Conservation (phyloP, 2,113 vertebrate genomes). For the Chloropsis hardwickii region DNA sequence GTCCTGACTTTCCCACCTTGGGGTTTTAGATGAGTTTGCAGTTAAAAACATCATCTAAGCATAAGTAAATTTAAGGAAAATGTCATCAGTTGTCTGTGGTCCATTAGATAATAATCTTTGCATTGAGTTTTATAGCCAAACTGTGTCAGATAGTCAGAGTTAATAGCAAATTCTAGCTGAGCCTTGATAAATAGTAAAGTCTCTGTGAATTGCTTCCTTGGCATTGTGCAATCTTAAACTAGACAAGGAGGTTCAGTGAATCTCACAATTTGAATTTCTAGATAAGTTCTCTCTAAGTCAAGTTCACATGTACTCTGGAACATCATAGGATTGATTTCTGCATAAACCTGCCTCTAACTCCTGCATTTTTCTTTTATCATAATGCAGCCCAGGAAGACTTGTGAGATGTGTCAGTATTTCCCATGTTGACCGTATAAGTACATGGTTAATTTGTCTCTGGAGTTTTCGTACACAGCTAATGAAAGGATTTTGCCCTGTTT, state of each 20-base stretch:
- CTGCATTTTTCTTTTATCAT: neutral
- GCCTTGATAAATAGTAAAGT: neutral
- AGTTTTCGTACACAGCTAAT: neutral
- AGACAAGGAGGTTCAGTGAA: neutral
- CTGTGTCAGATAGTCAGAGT: neutral
- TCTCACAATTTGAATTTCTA: neutral
- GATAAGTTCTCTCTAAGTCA: neutral
- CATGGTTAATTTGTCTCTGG: neutral
- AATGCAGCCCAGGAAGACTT: neutral
- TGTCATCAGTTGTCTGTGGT: neutral
- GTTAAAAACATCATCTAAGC: neutral
- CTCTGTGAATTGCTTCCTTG: neutral
- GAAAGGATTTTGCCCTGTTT: neutral
- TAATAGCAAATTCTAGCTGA: neutral
- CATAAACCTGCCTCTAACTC: neutral
- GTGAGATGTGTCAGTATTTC: neutral
- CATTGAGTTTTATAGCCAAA: neutral
- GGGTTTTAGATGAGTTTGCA: neutral
- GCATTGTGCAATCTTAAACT: neutral
- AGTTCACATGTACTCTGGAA: neutral
- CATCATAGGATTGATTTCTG: neutral
- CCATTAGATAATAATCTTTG: neutral
- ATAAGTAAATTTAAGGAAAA: neutral
- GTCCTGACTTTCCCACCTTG: neutral
- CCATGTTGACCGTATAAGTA: neutral